A percentile compares a stretch with the other conserved stretches of the same genome.
Evolutionary conservation across 1,140 invertebrate species (phyloP).

Genomic region (Leptonema lineaticorne): DNA sequence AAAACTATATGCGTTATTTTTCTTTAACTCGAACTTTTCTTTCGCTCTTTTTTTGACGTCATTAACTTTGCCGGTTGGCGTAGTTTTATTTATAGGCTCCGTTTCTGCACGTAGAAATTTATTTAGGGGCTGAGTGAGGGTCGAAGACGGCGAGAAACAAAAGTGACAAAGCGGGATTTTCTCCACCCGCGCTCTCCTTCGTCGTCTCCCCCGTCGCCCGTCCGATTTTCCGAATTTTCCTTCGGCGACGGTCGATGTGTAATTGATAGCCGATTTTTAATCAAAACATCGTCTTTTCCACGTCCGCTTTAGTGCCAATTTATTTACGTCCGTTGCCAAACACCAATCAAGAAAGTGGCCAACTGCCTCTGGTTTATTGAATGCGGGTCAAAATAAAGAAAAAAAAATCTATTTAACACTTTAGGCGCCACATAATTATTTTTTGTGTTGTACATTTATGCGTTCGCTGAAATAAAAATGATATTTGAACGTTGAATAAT

Average conservation of each 20-base stretch:
- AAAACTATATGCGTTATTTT: background rate
- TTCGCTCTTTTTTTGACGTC: constrained; percentile 1
- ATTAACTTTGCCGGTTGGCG: background rate
- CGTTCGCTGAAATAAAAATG: no score
- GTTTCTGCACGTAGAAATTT: no score
- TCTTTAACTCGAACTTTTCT: background rate
- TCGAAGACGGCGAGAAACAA: no score
- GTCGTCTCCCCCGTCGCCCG: no score
- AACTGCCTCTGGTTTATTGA: background rate
- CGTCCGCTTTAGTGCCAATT: background rate
- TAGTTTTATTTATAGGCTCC: background rate
- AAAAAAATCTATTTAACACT: background rate
- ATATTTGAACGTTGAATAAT: no score
- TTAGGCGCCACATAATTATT: no score
- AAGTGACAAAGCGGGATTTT: background rate
- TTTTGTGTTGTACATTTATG: no score
- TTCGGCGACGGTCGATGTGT: background rate
- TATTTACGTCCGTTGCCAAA: background rate
- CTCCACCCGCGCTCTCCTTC: background rate
- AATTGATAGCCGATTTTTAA: background rate
- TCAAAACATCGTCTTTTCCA: background rate
- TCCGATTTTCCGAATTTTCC: background rate
- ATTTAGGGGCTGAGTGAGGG: no score
- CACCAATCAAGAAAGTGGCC: background rate
- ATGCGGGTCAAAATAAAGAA: background rate